Percentiles rank a stretch among this genome's conserved stretches.
Conservation (phyloP, 1,140 invertebrate species). For the Sinonovacula constricta region DNA sequence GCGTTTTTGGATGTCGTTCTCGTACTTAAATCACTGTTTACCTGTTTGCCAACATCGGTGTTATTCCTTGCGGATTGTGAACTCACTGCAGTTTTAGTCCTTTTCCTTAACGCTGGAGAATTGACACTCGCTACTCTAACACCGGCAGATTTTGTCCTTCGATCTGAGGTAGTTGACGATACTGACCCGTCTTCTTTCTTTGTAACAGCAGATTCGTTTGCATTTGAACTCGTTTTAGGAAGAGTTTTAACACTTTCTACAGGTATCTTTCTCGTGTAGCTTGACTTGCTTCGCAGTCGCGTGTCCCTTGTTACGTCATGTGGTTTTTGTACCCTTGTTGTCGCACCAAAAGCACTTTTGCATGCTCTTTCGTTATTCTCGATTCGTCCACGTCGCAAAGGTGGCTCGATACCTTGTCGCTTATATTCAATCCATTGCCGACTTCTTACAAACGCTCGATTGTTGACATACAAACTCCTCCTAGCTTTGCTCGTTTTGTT, state of each 20-base stretch:
- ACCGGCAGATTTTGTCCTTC: background rate
- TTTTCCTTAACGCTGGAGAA: too few relatives aligned
- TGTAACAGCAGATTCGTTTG: background rate
- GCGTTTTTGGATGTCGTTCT: too few relatives aligned
- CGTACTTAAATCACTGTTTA: too few relatives aligned
- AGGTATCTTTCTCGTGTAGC: background rate
- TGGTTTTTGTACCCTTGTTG: background rate
- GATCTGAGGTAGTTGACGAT: too few relatives aligned
- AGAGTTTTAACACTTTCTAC: background rate
- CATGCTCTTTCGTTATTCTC: background rate
- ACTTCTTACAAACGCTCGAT: too few relatives aligned
- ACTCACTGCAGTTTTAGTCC: too few relatives aligned
- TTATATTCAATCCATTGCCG: background rate
- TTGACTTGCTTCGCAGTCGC: background rate
- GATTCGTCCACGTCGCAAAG: background rate
- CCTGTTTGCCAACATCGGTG: too few relatives aligned
- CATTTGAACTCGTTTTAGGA: background rate
- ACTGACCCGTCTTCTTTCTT: background rate
- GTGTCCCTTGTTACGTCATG: background rate
- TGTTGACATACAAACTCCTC: too few relatives aligned
- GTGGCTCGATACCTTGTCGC: background rate
- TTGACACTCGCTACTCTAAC: too few relatives aligned
- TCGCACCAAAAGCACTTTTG: background rate
- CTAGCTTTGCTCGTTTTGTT: background rate
- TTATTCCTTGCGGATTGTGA: too few relatives aligned